Base-by-base conservation (phyloP, 2,113 vertebrate genomes). In the Leucoraja erinaceus region DNA sequence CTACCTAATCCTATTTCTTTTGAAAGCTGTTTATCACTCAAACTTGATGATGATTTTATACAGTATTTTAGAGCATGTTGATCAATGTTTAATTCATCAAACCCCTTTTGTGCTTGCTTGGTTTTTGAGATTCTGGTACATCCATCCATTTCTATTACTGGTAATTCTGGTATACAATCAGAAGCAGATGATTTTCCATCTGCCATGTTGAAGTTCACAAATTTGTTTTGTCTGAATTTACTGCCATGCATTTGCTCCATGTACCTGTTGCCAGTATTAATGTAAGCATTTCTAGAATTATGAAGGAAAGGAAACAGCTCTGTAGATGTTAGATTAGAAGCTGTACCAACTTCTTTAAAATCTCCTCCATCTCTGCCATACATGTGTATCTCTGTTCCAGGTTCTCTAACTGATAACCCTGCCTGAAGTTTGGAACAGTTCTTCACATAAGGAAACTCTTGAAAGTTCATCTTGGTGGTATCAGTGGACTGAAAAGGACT, bases 81-180 rank as follows among this genome's bases (percentile, higher is more conserved):
- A 92, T 96, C 96, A 93, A 95, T 93, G 93, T 96, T 93, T 47
- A 94, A 93, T 93, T 96, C 96, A 77, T 97, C 96, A 94, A 94
- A 94, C 95, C 96, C 96, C 93, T 96, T 97, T 94, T 95, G 96
- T 94, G 95, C 93, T 95, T 95, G 95, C 94, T 97, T 96, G 93
- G 94, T 94, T 90, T 96, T 96, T 95, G 96, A 96, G 94, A 96
- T 94, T 90, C 96, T 96, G 93, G 93, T 93, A 10, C 96, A 96
- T 18, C 94, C 94, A 54, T 96, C 96, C 94, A 94, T 76, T 93
- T 96, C 95, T 94, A 96, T 93, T 93, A 90, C 16, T 78, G 95
- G 93, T 93, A 94, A 93, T 94, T 97, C 96, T 90, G 95, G 20
- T 93, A 94, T 94, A 93, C 95, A 95, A 93, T 95, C 96, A 79